Percentiles rank a stretch among this genome's conserved stretches.
These are phyloP conservation scores for Melanotaenia maccullochi DNA, from an alignment of 2,797 vertebrate species.

Conservation along the genomic window DNA sequence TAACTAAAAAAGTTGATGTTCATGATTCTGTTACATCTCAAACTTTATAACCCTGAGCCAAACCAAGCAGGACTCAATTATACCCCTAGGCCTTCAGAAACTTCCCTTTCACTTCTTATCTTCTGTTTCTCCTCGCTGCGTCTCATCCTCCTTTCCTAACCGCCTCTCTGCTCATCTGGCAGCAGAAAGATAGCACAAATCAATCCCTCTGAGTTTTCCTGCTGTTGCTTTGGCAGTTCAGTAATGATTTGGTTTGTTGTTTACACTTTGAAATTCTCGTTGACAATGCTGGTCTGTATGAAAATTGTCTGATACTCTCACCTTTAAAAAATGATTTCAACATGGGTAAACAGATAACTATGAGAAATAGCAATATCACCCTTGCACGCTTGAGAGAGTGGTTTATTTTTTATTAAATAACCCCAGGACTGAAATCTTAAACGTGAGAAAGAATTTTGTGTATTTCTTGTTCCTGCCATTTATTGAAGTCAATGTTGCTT, in stretches of 20 bases:
- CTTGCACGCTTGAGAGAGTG: neutral
- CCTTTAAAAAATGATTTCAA: conserved; percentile 35
- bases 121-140: conserved; percentile 14
- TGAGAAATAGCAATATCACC: neutral
- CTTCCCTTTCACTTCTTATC: conserved; percentile 31
- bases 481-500: conserved; percentile 5
- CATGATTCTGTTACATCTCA: conserved; percentile 1
- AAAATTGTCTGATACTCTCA: conserved; percentile 15
- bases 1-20: neutral
- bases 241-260: conserved; percentile 50
- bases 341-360: conserved; percentile 8
- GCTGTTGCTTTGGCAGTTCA: conserved; percentile 44
- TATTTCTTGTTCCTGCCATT: neutral
- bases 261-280: conserved; percentile 27
- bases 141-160: conserved; percentile 6
- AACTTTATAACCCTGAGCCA: conserved; percentile 24
- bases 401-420: conserved; percentile 6
- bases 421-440: conserved; percentile 13
- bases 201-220: conserved; percentile 50
- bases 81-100: conserved; percentile 29
- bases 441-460: conserved; percentile 3
- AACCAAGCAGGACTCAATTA: conserved; percentile 28
- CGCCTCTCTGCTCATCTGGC: conserved; percentile 37
- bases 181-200: conserved; percentile 49
- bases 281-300: neutral